phyloP scores from a whole-genome alignment of 2,888 invertebrate species.

The Scotopteryx bipunctaria region DNA sequence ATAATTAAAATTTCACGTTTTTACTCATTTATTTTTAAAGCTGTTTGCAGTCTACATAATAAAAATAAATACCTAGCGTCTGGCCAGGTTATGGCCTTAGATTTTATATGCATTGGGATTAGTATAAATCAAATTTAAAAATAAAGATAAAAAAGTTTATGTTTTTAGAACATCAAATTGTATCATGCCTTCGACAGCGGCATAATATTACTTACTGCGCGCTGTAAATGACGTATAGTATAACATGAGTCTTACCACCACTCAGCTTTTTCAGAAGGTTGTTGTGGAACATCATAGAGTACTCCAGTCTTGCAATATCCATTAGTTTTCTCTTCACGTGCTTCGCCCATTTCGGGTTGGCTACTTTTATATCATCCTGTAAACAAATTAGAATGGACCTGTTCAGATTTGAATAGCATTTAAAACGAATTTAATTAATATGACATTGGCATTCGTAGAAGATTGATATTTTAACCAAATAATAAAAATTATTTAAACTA shows the following conservation, averaged over 20 bases:
- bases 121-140: too few species aligned
- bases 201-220: background rate
- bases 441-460: too few species aligned
- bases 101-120: background rate
- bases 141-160: too few species aligned
- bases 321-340: slow-evolving; percentile 79
- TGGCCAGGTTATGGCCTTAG: background rate
- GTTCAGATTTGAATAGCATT: background rate
- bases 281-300: slow-evolving; percentile 81
- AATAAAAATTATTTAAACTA: too few species aligned
- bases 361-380: slow-evolving; percentile 76
- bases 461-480: too few species aligned
- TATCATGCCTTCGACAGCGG: too few species aligned
- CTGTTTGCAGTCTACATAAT: background rate
- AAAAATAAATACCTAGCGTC: background rate
- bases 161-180: too few species aligned
- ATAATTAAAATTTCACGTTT: too few species aligned
- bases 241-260: slow-evolving; percentile 76
- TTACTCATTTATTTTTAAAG: background rate
- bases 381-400: slow-evolving; percentile 13
- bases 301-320: slow-evolving; percentile 77
- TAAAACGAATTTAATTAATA: too few species aligned
- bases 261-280: slow-evolving; percentile 75
- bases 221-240: too few species aligned
- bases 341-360: slow-evolving; percentile 82